phyloP scores from a whole-genome alignment of 1,140 invertebrate species.

The Bombus huntii region DNA sequence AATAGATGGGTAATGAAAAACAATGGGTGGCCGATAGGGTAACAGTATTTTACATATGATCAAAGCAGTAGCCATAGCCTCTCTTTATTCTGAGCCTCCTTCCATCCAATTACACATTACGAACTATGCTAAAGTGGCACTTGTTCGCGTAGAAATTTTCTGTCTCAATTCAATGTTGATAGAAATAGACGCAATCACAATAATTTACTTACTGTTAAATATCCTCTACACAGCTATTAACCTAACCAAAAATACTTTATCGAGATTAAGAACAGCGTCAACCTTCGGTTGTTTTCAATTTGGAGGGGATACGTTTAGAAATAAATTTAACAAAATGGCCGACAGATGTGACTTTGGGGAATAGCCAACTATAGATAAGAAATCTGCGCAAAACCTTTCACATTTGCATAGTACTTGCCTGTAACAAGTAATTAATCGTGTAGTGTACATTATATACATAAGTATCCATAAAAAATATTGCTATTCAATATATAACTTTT shows the following conservation, averaged over 20 bases:
- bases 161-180: constrained; percentile 24
- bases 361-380: constrained; percentile 51
- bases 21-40: constrained; percentile 39
- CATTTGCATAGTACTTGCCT: neutral
- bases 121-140: constrained; percentile 33
- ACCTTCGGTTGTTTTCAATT: constrained; percentile 81
- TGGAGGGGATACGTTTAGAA: constrained; percentile 76
- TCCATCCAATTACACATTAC: constrained; percentile 60
- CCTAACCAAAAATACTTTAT: constrained; percentile 79
- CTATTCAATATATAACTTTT: neutral
- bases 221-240: constrained; percentile 67
- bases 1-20: constrained; percentile 40
- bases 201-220: constrained; percentile 75
- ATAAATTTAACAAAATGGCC: constrained; percentile 80
- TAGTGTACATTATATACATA: neutral
- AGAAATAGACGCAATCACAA: constrained; percentile 38
- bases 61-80: constrained; percentile 72
- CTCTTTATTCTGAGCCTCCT: constrained; percentile 63
- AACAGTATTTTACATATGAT: constrained; percentile 63
- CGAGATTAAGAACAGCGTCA: constrained; percentile 76
- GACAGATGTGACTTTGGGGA: constrained; percentile 48
- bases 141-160: constrained; percentile 28
- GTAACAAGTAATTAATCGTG: constrained; percentile 11
- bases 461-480: neutral
- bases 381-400: constrained; percentile 20